Evolutionary conservation across 2,888 invertebrate species (phyloP).

Genomic region (Terebella lapidaria): DNA sequence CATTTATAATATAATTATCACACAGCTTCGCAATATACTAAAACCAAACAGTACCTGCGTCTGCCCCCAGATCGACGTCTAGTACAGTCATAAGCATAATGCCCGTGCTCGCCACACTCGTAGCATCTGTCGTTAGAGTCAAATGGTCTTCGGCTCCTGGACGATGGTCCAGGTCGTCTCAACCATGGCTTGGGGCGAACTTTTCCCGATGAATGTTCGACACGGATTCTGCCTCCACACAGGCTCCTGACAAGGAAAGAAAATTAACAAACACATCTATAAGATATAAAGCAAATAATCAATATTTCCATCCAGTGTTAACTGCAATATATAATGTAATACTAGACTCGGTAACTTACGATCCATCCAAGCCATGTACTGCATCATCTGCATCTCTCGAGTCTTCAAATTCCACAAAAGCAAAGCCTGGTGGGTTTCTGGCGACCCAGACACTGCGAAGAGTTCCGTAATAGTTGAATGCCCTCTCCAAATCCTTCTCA

Average conservation of each 20-base stretch:
- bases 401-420: neutral
- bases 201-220: slow-evolving; percentile 87
- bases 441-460: neutral
- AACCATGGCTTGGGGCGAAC: slow-evolving; percentile 22
- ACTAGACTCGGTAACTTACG: too few species aligned
- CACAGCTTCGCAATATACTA: too few species aligned
- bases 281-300: too few species aligned
- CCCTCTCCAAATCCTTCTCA: neutral
- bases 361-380: neutral
- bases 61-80: slow-evolving; percentile 22
- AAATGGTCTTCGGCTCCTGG: slow-evolving; percentile 60
- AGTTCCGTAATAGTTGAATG: neutral
- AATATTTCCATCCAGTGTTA: too few species aligned
- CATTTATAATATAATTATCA: too few species aligned
- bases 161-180: slow-evolving; percentile 9
- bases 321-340: too few species aligned
- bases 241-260: too few species aligned
- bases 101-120: slow-evolving; percentile 88
- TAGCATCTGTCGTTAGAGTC: slow-evolving; percentile 90
- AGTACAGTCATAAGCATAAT: slow-evolving; percentile 83
- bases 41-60: too few species aligned
- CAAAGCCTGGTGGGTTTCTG: neutral
- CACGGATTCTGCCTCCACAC: slow-evolving; percentile 79
- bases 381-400: neutral
- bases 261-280: too few species aligned